A percentile compares a stretch with the other conserved stretches of the same genome.
These are phyloP conservation scores for Pseudochaenichthys georgianus DNA, from an alignment of 2,797 vertebrate species.

Conservation along the genomic window DNA sequence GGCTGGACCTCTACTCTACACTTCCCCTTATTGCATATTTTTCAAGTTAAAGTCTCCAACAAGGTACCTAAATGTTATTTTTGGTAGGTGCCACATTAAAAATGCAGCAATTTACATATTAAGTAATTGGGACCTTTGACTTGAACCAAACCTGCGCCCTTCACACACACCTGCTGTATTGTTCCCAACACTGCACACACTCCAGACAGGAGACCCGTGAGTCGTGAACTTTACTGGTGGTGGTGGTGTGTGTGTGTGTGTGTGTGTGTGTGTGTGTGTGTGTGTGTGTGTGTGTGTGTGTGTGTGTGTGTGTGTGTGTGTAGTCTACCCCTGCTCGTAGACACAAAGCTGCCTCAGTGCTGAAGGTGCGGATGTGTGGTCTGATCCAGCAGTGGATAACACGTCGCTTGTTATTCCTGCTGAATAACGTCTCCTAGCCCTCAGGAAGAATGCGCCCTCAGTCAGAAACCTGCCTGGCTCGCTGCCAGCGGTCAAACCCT, in stretches of 20 bases:
- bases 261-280: no score
- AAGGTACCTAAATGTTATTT: neutral
- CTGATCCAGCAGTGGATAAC: conserved; percentile 59
- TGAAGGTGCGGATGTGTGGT: conserved; percentile 71
- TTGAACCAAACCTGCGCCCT: conserved; percentile 9
- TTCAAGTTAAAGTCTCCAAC: neutral
- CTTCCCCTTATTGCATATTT: neutral
- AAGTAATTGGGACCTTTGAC: conserved; percentile 2
- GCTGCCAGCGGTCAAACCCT: conserved; percentile 27
- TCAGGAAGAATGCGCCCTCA: conserved; percentile 48
- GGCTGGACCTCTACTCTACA: neutral
- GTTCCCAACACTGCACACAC: conserved; percentile 34
- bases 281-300: no score
- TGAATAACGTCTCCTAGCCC: conserved; percentile 61
- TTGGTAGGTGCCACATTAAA: neutral
- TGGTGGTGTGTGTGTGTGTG: conserved; percentile 3
- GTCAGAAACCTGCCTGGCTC: conserved; percentile 29
- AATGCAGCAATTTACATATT: conserved; percentile 1
- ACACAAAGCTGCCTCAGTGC: conserved; percentile 77
- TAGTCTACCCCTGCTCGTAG: conserved; percentile 35
- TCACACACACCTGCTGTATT: conserved; percentile 18
- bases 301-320: conserved; percentile 20
- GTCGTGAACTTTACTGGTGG: conserved; percentile 44
- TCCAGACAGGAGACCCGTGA: conserved; percentile 60
- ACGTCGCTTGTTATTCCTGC: conserved; percentile 63